Conservation (phyloP, 1,140 invertebrate genomes). For the Eupristina koningsbergeri region DNA sequence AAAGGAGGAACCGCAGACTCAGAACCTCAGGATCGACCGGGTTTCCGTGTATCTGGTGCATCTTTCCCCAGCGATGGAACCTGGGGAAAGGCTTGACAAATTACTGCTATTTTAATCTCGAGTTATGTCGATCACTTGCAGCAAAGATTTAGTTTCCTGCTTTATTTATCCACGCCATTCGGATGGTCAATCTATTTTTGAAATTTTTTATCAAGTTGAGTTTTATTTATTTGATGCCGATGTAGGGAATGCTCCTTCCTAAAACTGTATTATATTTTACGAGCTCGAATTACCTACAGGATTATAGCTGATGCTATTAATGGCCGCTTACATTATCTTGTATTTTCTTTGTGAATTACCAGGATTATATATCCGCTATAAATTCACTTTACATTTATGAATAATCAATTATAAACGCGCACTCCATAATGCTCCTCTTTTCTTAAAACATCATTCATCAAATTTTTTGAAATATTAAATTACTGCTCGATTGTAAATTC, state of each 20-base stretch:
- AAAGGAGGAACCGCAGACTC: no score
- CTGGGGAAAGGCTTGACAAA: neutral
- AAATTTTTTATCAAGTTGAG: neutral
- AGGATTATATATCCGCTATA: neutral
- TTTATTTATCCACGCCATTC: neutral
- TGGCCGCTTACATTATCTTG: neutral
- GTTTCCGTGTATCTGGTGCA: no score
- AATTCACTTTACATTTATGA: neutral
- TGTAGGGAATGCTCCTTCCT: neutral
- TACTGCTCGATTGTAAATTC: no score
- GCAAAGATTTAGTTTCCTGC: neutral
- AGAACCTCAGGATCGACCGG: no score
- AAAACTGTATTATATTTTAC: neutral
- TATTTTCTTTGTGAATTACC: neutral
- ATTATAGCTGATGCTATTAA: neutral
- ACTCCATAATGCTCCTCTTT: neutral
- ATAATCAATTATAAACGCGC: neutral
- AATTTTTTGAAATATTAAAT: no score
- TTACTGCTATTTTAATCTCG: neutral
- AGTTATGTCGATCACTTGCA: neutral
- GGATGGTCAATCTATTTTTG: neutral
- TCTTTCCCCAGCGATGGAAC: no score
- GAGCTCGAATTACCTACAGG: neutral
- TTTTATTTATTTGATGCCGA: neutral
- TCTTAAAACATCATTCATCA: no score